These are phyloP conservation scores for Apaloderma vittatum DNA, from an alignment of 2,113 vertebrate species.

Conservation along the genomic window DNA sequence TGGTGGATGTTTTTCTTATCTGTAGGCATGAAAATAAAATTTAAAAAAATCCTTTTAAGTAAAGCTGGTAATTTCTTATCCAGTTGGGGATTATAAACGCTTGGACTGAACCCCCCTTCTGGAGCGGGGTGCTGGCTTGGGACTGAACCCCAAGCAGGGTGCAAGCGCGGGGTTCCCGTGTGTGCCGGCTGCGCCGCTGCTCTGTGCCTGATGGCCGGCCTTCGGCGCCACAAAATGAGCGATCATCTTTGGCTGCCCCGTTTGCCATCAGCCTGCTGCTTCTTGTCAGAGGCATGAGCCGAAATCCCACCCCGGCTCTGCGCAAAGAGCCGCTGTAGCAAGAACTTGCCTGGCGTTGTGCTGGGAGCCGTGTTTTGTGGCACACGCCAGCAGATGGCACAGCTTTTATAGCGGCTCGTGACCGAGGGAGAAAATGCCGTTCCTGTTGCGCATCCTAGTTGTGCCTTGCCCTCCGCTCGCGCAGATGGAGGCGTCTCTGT, in stretches of 20 bases:
- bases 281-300: fast-evolving
- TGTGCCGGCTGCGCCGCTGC: fast-evolving
- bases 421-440: fast-evolving
- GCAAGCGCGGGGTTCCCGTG: fast-evolving
- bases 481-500: background rate
- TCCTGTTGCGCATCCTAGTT: background rate
- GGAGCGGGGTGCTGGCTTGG: fast-evolving
- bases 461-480: fast-evolving
- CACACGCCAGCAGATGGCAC: constrained; percentile 62
- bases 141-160: background rate
- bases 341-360: background rate
- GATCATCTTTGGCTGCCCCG: fast-evolving
- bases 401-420: constrained; percentile 44
- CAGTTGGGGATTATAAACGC: background rate
- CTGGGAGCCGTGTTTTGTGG: constrained; percentile 2
- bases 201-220: fast-evolving
- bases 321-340: background rate
- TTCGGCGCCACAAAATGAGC: background rate
- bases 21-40: background rate
- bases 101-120: background rate
- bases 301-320: background rate
- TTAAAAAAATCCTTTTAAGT: background rate
- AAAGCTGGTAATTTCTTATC: background rate
- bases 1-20: too few relatives aligned
- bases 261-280: background rate